Evolutionary conservation across 2,888 invertebrate species (phyloP).

Genomic region (Julus scanicus): DNA sequence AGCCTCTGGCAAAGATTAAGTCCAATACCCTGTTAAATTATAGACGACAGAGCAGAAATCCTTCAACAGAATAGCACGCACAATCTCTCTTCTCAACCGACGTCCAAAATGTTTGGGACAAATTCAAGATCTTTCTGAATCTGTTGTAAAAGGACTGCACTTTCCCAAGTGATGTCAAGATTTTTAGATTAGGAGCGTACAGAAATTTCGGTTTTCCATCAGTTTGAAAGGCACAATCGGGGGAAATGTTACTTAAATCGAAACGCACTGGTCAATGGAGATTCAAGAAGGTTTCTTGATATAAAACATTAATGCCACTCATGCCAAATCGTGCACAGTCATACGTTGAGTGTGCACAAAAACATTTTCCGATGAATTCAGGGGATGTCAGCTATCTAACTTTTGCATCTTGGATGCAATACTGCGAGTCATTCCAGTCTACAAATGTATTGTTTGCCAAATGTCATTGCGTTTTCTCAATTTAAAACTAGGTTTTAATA

Average conservation of each 20-base stretch:
- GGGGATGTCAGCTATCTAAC: background rate
- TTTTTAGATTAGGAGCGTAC: conserved; percentile 29
- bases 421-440: conserved; percentile 4
- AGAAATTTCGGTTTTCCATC: conserved; percentile 41
- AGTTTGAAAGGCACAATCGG: conserved; percentile 36
- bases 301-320: conserved; percentile 42
- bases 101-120: conserved; percentile 1
- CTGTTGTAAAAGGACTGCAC: background rate
- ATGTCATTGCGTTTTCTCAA: background rate
- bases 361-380: background rate
- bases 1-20: conserved; percentile 27
- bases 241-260: conserved; percentile 9
- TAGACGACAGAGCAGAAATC: background rate
- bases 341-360: background rate
- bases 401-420: background rate
- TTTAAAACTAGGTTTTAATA: background rate
- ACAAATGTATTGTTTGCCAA: background rate
- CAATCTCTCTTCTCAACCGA: background rate
- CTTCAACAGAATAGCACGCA: background rate
- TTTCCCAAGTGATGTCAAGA: conserved; percentile 6
- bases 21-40: conserved; percentile 4
- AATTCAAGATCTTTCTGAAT: conserved; percentile 4
- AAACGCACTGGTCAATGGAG: background rate
- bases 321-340: conserved; percentile 18
- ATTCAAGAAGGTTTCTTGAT: conserved; percentile 3